Evolutionary conservation across 2,113 vertebrate species (phyloP).

Genomic region (Tragulus kanchil): DNA sequence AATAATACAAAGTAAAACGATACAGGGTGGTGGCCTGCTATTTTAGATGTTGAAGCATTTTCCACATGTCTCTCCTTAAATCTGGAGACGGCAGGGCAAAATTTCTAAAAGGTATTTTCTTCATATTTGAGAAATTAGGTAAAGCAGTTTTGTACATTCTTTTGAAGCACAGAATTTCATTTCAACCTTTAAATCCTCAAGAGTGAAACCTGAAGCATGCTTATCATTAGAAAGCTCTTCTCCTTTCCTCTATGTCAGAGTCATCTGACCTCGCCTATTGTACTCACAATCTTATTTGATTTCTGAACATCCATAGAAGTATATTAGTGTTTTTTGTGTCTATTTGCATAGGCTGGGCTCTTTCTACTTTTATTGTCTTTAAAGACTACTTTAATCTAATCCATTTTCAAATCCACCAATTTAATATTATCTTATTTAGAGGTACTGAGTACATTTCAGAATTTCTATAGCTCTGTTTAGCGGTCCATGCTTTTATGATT

Average conservation of each 20-base stretch:
- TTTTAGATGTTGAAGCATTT: not conserved
- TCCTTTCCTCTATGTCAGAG: not conserved
- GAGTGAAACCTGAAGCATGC: not conserved
- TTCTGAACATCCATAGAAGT: not conserved
- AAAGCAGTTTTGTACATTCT: slow-evolving; percentile 8
- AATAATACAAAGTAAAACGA: slow-evolving; percentile 21
- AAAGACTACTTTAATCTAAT: not conserved
- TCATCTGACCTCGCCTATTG: not conserved
- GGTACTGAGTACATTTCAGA: not conserved
- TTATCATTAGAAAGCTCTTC: slow-evolving; percentile 22
- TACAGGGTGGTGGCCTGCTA: not conserved
- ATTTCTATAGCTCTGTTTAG: not conserved
- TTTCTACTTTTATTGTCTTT: not conserved
- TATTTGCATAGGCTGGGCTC: not conserved
- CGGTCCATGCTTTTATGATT: not conserved
- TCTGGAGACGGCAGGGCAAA: not conserved
- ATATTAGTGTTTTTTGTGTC: not conserved
- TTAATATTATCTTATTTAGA: not conserved
- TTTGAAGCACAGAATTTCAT: not conserved
- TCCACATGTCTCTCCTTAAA: slow-evolving; percentile 7
- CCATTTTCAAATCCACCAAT: not conserved
- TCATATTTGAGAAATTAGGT: slow-evolving; percentile 17
- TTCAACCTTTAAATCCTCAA: slow-evolving; percentile 41
- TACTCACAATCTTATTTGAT: not conserved
- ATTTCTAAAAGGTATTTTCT: slow-evolving; percentile 30